Evolutionary conservation across 1,140 invertebrate species (phyloP).

Genomic region (Arctopsyche grandis): DNA sequence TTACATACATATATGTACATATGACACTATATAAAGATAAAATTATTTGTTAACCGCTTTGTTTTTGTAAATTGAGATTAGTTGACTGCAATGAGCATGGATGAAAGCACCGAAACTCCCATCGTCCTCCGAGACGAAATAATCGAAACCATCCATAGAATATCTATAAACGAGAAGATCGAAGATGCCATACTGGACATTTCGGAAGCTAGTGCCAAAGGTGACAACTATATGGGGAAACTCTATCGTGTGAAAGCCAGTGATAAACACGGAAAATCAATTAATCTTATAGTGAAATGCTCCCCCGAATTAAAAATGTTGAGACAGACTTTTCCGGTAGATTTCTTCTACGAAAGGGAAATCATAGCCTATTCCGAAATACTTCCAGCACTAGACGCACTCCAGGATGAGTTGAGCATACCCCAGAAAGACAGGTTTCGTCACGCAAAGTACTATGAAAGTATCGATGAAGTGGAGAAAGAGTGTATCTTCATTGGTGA

Average conservation of each 20-base stretch:
- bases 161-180: neutral
- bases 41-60: no score
- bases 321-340: neutral
- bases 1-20: no score
- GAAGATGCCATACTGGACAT: neutral
- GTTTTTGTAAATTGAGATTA: no score
- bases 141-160: neutral
- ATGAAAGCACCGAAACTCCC: no score
- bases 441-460: constrained; percentile 54
- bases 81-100: no score
- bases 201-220: constrained; percentile 5
- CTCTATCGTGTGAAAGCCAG: constrained; percentile 10
- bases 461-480: constrained; percentile 32
- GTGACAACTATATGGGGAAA: constrained; percentile 45
- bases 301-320: neutral
- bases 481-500: constrained; percentile 60
- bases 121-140: neutral
- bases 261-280: neutral
- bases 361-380: neutral
- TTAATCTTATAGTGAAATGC: constrained; percentile 11
- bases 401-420: neutral
- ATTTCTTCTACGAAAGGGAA: constrained; percentile 23
- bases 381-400: constrained; percentile 1
- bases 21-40: no score
- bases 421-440: constrained; percentile 32